These are phyloP conservation scores for Actinernus sp. DNA, from an alignment of 92 coral and sea anemone genomes.

Conservation along the genomic window DNA sequence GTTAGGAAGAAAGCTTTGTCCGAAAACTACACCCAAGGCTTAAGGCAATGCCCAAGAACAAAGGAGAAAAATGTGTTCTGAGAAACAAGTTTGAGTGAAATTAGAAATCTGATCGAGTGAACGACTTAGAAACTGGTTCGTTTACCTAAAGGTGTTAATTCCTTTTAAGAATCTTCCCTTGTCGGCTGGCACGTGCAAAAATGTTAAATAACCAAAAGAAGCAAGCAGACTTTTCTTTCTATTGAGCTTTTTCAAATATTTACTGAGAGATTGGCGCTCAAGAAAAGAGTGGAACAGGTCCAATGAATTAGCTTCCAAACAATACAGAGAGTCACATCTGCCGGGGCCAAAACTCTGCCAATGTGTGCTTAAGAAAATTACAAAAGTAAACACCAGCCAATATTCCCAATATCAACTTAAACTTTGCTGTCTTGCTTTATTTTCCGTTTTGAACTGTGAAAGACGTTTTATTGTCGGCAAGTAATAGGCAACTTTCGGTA, in stretches of 20 bases:
- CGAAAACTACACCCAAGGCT: too few relatives aligned
- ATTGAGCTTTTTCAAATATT: slow-evolving; percentile 5
- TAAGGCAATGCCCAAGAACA: too few relatives aligned
- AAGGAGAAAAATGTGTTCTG: too few relatives aligned
- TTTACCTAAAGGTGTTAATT: slow-evolving; percentile 1
- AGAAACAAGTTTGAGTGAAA: neutral
- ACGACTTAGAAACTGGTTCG: neutral
- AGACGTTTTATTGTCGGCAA: neutral
- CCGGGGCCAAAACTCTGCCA: neutral
- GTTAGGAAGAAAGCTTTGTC: neutral
- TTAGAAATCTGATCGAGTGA: neutral
- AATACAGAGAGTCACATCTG: neutral
- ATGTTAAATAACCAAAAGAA: neutral
- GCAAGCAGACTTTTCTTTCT: slow-evolving; percentile 2
- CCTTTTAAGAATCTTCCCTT: neutral
- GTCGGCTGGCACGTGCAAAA: neutral
- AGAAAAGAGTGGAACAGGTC: neutral
- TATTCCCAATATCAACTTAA: neutral
- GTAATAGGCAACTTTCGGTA: neutral
- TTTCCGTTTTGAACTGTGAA: neutral
- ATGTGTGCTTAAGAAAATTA: slow-evolving; percentile 1
- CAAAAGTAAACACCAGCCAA: neutral
- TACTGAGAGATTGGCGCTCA: neutral
- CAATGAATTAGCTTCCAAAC: neutral
- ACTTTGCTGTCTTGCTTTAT: neutral